Percentiles rank a stretch among this genome's conserved stretches.
phyloP scores from a whole-genome alignment of 2,113 vertebrate genomes.

The Galbula dea region DNA sequence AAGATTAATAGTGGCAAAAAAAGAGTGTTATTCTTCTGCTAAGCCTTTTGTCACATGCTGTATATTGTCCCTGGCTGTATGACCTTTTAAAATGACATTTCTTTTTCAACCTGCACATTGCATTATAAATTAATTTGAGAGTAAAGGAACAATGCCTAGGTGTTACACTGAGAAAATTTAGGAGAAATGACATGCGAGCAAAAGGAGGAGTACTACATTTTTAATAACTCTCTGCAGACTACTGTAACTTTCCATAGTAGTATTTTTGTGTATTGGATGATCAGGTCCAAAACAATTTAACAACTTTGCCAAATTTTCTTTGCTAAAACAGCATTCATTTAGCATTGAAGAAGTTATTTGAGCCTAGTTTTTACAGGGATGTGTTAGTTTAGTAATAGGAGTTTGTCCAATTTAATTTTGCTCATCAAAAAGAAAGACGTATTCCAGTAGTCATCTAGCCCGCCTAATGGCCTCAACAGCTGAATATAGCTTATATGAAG shows the following conservation, averaged over 20 bases:
- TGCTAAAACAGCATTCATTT: neutral
- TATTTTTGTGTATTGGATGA: neutral
- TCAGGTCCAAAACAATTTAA: neutral
- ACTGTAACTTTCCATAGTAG: neutral
- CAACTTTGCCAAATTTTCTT: neutral
- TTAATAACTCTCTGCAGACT: neutral
- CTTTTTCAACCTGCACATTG: neutral
- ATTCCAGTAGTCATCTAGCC: neutral
- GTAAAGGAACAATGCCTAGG: neutral
- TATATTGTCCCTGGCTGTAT: neutral
- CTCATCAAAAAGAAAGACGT: neutral
- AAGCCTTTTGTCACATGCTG: neutral
- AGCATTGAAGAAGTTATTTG: neutral
- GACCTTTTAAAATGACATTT: conserved; percentile 2
- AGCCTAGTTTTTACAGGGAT: neutral
- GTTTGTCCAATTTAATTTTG: neutral
- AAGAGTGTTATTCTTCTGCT: neutral
- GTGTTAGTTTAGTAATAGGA: neutral
- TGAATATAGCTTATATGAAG: neutral
- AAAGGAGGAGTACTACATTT: neutral
- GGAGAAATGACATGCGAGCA: neutral
- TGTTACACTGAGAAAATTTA: neutral
- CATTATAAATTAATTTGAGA: neutral
- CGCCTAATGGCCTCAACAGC: neutral
- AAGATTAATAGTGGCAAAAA: neutral